Conservation (phyloP, 2,113 vertebrate genomes). For the Progne subis region DNA sequence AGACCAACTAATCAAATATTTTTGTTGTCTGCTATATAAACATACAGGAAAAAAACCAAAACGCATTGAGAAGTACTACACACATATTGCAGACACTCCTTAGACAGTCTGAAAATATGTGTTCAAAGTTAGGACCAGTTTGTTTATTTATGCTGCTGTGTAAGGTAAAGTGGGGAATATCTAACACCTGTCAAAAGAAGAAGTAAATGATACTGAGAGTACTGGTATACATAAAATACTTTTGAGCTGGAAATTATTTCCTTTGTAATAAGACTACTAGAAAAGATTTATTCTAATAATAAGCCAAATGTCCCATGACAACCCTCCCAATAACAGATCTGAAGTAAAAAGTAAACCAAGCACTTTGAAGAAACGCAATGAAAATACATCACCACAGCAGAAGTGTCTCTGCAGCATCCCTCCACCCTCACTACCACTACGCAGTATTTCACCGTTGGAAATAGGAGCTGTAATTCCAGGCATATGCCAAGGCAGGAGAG, state of each 20-base stretch:
- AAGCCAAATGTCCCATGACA: conserved; percentile 12
- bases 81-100: not conserved
- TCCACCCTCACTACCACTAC: not conserved
- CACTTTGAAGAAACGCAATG: not conserved
- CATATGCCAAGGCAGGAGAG: not conserved
- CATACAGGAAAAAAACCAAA: not conserved
- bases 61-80: not conserved
- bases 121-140: not conserved
- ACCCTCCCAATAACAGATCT: not conserved
- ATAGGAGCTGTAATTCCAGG: not conserved
- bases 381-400: not conserved
- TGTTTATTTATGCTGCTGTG: not conserved
- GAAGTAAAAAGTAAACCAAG: conserved; percentile 12
- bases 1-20: conserved; percentile 10
- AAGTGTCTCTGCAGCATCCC: not conserved
- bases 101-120: not conserved
- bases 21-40: not conserved
- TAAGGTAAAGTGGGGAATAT: not conserved
- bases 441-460: not conserved
- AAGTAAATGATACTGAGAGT: not conserved
- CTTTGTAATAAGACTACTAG: conserved; percentile 15
- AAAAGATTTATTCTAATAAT: conserved; percentile 50
- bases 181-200: conserved; percentile 7
- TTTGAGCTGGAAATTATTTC: not conserved
- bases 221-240: not conserved